Evolutionary conservation across 1,140 invertebrate genomes (phyloP).

Genomic region (Nylanderia fulva): DNA sequence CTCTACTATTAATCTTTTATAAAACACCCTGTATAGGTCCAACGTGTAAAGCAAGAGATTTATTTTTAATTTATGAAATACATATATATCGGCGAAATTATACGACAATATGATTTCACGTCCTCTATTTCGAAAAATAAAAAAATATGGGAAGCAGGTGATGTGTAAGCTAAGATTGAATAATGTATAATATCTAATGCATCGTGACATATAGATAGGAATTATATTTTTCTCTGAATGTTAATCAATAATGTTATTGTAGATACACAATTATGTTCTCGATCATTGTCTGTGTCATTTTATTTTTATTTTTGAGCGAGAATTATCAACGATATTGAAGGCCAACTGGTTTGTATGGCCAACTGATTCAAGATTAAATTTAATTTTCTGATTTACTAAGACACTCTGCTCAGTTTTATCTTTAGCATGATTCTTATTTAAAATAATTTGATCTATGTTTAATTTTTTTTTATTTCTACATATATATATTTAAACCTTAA

Average conservation of each 20-base stretch:
- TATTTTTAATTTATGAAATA: slow-evolving; percentile 38
- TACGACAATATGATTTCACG: slow-evolving; percentile 33
- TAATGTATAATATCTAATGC: slow-evolving; percentile 59
- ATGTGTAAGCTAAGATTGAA: slow-evolving; percentile 48
- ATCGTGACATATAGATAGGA: slow-evolving; percentile 64
- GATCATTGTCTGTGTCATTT: background rate
- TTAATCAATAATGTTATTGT: slow-evolving; percentile 61
- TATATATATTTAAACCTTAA: background rate
- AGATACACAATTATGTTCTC: slow-evolving; percentile 25
- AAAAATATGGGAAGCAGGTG: slow-evolving; percentile 5
- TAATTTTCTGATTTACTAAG: slow-evolving; percentile 4
- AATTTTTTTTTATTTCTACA: background rate
- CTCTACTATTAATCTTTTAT: slow-evolving; percentile 33
- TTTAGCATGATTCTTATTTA: background rate
- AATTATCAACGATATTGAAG: slow-evolving; percentile 27
- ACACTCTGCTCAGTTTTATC: background rate
- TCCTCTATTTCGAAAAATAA: slow-evolving; percentile 22
- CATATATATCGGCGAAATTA: slow-evolving; percentile 16
- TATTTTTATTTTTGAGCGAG: background rate
- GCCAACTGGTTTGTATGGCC: slow-evolving; percentile 13
- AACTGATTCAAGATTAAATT: slow-evolving; percentile 1
- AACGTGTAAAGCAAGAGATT: background rate
- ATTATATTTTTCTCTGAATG: slow-evolving; percentile 80
- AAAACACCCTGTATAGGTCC: background rate
- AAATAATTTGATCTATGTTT: background rate